A percentile compares a stretch with the other conserved stretches of the same genome.
These are phyloP conservation scores for Drepanosiphum platanoidis DNA, from an alignment of 2,888 invertebrate species.

Conservation along the genomic window DNA sequence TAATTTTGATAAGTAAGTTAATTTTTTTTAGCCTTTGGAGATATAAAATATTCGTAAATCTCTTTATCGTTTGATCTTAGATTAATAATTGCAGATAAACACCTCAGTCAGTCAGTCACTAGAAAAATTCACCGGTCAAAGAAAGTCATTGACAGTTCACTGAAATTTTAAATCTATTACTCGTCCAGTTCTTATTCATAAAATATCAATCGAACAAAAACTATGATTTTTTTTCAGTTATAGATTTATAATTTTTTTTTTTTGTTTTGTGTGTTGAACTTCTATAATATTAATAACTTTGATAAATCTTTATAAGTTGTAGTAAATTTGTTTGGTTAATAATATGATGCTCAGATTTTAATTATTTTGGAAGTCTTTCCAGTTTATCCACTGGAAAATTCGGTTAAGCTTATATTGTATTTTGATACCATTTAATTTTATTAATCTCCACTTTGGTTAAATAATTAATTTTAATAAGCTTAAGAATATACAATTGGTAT, in stretches of 20 bases:
- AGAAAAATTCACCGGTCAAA: background rate
- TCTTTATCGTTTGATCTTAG: background rate
- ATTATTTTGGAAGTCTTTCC: conserved; percentile 14
- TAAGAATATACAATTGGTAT: background rate
- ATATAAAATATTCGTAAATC: background rate
- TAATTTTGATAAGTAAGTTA: too few species aligned
- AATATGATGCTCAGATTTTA: background rate
- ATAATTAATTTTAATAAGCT: conserved; percentile 16
- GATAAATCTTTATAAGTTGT: background rate
- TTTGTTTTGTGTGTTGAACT: background rate
- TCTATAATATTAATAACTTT: background rate
- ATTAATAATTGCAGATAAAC: too few species aligned
- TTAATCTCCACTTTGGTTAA: background rate
- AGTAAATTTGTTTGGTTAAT: background rate
- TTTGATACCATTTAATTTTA: background rate
- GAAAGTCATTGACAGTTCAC: background rate
- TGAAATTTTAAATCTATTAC: conserved; percentile 19
- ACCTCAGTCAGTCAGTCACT: background rate
- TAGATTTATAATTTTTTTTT: background rate
- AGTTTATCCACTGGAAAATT: conserved; percentile 6
- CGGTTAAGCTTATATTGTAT: background rate
- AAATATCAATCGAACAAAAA: too few species aligned
- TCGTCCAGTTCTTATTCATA: background rate
- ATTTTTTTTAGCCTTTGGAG: background rate
- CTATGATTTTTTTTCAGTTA: background rate